phyloP scores from a whole-genome alignment of 2,113 vertebrate species.

The Gnathonemus echidnorhynchus region DNA sequence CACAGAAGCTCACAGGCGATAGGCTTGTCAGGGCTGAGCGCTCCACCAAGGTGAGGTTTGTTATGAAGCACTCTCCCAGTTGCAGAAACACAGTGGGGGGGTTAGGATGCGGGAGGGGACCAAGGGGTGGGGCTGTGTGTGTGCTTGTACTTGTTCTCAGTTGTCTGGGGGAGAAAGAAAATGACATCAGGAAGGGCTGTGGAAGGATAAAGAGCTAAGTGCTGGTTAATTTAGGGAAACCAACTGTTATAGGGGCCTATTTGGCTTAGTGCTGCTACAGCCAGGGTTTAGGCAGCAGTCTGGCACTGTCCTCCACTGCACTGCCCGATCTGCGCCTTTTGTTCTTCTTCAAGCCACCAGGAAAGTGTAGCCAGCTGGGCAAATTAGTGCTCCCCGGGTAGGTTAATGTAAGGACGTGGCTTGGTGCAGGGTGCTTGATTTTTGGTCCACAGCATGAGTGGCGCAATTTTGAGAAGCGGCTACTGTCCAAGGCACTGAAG shows the following conservation, averaged over 20 bases:
- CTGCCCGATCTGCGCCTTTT: neutral
- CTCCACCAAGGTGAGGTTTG: neutral
- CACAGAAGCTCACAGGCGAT: neutral
- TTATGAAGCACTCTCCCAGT: neutral
- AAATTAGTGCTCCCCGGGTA: neutral
- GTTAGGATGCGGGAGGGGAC: neutral
- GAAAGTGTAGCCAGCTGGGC: neutral
- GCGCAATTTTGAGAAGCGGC: neutral
- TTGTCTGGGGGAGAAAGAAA: constrained; percentile 13
- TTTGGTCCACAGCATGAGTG: neutral
- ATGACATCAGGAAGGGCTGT: constrained; percentile 16
- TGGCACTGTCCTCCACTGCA: neutral
- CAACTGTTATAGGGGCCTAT: constrained; percentile 16
- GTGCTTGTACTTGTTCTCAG: neutral
- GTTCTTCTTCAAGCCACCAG: neutral
- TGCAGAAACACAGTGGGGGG: neutral
- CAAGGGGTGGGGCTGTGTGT: neutral
- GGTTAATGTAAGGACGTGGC: neutral
- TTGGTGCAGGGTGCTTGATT: neutral
- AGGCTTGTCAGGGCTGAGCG: neutral
- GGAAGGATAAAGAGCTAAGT: neutral
- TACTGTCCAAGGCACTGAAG: neutral
- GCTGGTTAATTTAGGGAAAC: neutral
- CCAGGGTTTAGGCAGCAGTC: neutral
- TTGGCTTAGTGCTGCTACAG: neutral